Evolutionary conservation across 2,797 vertebrate species (phyloP).

Genomic region (Saguinus oedipus): DNA sequence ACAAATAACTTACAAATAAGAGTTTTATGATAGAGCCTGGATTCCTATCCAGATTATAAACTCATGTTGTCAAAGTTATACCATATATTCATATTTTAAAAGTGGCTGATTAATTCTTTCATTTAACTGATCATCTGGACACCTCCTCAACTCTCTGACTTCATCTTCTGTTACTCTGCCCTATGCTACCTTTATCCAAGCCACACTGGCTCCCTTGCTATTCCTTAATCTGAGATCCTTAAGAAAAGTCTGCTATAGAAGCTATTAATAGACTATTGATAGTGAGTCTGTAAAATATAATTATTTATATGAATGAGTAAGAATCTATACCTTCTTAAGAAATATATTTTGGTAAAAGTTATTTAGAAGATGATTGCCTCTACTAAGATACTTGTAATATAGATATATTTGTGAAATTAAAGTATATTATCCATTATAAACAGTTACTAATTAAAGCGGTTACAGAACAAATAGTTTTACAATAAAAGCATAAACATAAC

Average conservation of each 20-base stretch:
- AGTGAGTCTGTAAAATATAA: not conserved
- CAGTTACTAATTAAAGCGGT: slow-evolving; percentile 39
- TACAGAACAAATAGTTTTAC: not conserved
- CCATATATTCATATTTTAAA: not conserved
- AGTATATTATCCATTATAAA: slow-evolving; percentile 11
- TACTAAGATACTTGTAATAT: not conserved
- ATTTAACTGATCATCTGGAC: not conserved
- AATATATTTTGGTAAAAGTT: slow-evolving; percentile 9
- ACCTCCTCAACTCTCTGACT: not conserved
- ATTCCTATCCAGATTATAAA: not conserved
- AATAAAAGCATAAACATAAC: slow-evolving; percentile 51
- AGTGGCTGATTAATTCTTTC: not conserved
- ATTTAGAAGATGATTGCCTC: slow-evolving; percentile 20
- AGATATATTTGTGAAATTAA: slow-evolving; percentile 44
- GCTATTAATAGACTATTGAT: not conserved
- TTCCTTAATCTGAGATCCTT: not conserved
- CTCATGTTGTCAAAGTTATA: not conserved
- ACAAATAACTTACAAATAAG: not conserved
- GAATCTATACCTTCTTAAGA: slow-evolving; percentile 23
- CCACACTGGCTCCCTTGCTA: not conserved
- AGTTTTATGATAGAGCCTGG: not conserved
- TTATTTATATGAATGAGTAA: not conserved
- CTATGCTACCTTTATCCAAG: not conserved
- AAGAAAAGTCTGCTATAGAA: not conserved
- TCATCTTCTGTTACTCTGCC: not conserved